Conservation (phyloP, 92 coral and sea anemone species). For the Actinostola sp. region DNA sequence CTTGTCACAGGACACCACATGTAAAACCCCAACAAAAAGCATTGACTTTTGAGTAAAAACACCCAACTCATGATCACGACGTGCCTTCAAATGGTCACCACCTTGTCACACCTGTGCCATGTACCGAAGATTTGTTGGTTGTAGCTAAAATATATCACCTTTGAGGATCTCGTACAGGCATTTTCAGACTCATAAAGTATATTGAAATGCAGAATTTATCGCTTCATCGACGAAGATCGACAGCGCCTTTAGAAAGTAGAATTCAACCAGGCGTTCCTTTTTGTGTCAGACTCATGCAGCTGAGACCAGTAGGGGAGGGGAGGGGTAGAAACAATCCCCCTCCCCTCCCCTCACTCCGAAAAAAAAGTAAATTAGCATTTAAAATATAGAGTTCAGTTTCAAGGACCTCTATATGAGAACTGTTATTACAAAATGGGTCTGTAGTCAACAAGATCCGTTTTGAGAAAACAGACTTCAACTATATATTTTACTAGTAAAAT, state of each 20-base stretch:
- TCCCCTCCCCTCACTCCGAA: no score
- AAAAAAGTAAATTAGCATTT: no score
- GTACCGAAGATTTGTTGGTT: no score
- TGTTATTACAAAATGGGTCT: no score
- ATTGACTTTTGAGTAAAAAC: background rate
- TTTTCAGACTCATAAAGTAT: background rate
- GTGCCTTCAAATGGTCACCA: no score
- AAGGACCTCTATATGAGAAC: no score
- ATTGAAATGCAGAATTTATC: background rate
- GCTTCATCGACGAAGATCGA: slow-evolving; percentile 1
- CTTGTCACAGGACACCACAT: slow-evolving; percentile 10
- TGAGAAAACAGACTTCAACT: no score
- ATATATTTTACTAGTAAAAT: no score
- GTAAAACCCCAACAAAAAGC: background rate
- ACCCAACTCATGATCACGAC: background rate
- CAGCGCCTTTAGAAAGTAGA: slow-evolving; percentile 19
- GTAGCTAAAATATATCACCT: background rate
- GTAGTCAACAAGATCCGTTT: no score
- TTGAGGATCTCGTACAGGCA: background rate
- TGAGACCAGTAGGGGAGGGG: background rate
- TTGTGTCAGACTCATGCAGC: background rate
- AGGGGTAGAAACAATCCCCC: background rate
- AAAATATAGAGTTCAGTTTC: no score
- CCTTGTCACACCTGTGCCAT: no score
- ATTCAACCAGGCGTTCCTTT: slow-evolving; percentile 25